A percentile compares a stretch with the other conserved stretches of the same genome.
These are phyloP conservation scores for Illadopsis cleaveri DNA, from an alignment of 2,113 vertebrate genomes.

Conservation along the genomic window DNA sequence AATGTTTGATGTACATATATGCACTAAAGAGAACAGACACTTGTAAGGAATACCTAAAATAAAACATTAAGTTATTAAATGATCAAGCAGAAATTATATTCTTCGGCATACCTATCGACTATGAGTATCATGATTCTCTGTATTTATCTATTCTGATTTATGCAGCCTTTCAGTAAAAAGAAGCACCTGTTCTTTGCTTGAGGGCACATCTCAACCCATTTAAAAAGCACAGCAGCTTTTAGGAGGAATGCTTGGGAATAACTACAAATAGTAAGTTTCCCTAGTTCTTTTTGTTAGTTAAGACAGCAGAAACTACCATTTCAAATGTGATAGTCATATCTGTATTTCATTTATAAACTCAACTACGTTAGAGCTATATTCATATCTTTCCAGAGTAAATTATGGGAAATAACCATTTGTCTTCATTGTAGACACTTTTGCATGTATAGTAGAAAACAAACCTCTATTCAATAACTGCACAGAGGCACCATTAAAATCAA, in stretches of 20 bases:
- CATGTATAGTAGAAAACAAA: conserved; percentile 73
- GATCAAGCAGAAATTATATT: conserved; percentile 35
- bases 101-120: neutral
- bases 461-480: conserved; percentile 70
- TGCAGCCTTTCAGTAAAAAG: conserved; percentile 15
- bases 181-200: conserved; percentile 54
- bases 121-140: neutral
- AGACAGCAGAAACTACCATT: conserved; percentile 8
- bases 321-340: conserved; percentile 17
- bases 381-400: conserved; percentile 64
- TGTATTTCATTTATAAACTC: conserved; percentile 51
- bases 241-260: neutral
- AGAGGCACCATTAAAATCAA: conserved; percentile 81
- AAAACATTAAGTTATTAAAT: conserved; percentile 15
- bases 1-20: neutral
- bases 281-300: conserved; percentile 44
- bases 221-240: conserved; percentile 31
- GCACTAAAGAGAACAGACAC: conserved; percentile 23
- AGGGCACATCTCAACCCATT: neutral
- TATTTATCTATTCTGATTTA: conserved; percentile 55
- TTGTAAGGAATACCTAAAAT: conserved; percentile 35
- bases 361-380: neutral
- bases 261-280: neutral
- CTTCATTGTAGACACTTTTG: conserved; percentile 73
- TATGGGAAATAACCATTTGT: conserved; percentile 67